Conservation (phyloP, 2,888 invertebrate genomes). For the Mayetiola destructor region DNA sequence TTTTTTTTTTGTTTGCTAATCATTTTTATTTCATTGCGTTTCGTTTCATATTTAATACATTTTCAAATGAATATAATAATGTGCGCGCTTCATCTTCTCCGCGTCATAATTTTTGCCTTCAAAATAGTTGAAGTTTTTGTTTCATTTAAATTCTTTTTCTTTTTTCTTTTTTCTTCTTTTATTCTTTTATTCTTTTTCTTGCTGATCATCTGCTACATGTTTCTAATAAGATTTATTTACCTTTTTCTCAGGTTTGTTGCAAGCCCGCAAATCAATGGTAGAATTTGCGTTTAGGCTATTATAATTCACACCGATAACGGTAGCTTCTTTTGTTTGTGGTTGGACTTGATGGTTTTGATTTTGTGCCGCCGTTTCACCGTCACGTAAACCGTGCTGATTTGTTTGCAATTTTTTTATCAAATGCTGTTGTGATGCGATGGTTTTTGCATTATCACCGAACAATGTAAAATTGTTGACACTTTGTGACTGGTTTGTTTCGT, state of each 20-base stretch:
- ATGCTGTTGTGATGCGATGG: not conserved
- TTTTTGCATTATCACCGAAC: not conserved
- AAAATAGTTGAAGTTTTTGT: not conserved
- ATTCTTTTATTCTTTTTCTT: not conserved
- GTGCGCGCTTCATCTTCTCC: too few relatives aligned
- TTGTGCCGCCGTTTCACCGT: constrained; percentile 7
- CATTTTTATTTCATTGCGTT: not conserved
- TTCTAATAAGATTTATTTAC: not conserved
- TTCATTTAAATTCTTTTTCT: not conserved
- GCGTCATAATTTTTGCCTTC: too few relatives aligned
- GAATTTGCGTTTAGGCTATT: constrained; percentile 8
- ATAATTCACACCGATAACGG: constrained; percentile 1
- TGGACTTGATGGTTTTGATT: too few relatives aligned
- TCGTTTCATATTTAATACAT: not conserved
- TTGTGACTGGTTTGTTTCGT: not conserved
- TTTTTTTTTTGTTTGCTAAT: not conserved
- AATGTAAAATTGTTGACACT: not conserved
- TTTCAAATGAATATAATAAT: too few relatives aligned
- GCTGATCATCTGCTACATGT: not conserved
- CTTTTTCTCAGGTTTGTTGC: constrained; percentile 3
- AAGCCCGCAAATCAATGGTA: constrained; percentile 7
- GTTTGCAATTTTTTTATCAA: not conserved
- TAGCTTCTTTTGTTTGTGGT: constrained; percentile 6
- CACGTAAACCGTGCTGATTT: constrained; percentile 1
- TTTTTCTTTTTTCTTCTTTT: not conserved